phyloP scores from a whole-genome alignment of 2,888 invertebrate genomes.

The Melieria picta region DNA sequence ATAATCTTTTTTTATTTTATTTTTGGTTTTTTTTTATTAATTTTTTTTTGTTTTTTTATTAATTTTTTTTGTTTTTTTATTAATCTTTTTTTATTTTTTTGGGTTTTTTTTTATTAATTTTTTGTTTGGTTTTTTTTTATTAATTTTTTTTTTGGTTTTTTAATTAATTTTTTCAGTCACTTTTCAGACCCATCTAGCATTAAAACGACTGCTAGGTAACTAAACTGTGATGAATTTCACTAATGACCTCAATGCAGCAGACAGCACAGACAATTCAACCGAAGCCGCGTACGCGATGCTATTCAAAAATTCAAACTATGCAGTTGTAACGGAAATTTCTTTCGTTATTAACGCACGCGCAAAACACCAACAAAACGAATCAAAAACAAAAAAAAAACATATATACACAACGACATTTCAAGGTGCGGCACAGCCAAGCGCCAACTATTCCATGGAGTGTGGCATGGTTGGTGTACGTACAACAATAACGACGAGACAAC shows the following conservation, averaged over 20 bases:
- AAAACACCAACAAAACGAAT: background rate
- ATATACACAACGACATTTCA: background rate
- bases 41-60: too few relatives aligned
- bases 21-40: too few relatives aligned
- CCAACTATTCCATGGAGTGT: slow-evolving; percentile 8
- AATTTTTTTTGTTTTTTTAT: background rate
- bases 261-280: too few relatives aligned
- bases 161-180: too few relatives aligned
- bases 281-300: too few relatives aligned
- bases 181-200: too few relatives aligned
- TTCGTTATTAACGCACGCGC: background rate
- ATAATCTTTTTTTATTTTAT: too few relatives aligned
- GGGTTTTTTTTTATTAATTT: background rate
- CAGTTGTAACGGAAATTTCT: slow-evolving; percentile 27
- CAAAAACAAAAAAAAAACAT: slow-evolving; percentile 1
- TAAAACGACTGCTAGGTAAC: too few relatives aligned
- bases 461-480: background rate
- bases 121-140: too few relatives aligned
- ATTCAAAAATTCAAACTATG: slow-evolving; percentile 28
- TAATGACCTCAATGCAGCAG: too few relatives aligned
- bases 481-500: background rate
- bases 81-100: background rate
- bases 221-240: too few relatives aligned
- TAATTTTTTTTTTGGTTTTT: too few relatives aligned
- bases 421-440: background rate